Conservation (phyloP, 1,140 invertebrate species). For the Aradophagus sp. region DNA sequence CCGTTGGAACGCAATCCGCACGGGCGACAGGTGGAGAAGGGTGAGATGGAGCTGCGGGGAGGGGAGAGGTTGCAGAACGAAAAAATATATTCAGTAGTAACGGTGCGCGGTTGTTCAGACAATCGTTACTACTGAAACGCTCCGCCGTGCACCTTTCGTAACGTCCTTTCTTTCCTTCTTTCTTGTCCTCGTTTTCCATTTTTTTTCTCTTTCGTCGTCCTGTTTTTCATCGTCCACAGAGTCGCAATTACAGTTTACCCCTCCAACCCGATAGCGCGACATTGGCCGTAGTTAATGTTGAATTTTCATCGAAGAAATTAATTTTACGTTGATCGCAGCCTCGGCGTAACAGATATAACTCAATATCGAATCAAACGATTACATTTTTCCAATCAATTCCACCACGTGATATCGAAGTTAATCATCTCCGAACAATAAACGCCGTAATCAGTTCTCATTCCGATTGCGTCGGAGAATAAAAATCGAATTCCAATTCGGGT, state of each 20-base stretch:
- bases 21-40: background rate
- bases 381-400: too few species aligned
- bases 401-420: too few species aligned
- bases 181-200: too few species aligned
- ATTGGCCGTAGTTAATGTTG: constrained; percentile 30
- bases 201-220: constrained; percentile 8
- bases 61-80: constrained; percentile 3
- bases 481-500: too few species aligned
- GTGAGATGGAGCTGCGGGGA: background rate
- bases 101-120: constrained; percentile 35
- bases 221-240: constrained; percentile 25
- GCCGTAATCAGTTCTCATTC: too few species aligned
- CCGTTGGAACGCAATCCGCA: background rate
- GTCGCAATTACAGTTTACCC: constrained; percentile 29
- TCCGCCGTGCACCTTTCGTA: too few species aligned
- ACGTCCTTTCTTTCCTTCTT: constrained; percentile 17
- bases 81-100: constrained; percentile 47
- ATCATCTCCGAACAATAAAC: too few species aligned
- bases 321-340: too few species aligned
- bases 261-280: constrained; percentile 6
- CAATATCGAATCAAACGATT: too few species aligned
- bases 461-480: too few species aligned
- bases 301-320: constrained; percentile 16
- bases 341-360: too few species aligned
- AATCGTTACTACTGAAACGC: constrained; percentile 37